These are phyloP conservation scores for Oryzias melastigma DNA, from an alignment of 2,113 vertebrate genomes.

Conservation along the genomic window DNA sequence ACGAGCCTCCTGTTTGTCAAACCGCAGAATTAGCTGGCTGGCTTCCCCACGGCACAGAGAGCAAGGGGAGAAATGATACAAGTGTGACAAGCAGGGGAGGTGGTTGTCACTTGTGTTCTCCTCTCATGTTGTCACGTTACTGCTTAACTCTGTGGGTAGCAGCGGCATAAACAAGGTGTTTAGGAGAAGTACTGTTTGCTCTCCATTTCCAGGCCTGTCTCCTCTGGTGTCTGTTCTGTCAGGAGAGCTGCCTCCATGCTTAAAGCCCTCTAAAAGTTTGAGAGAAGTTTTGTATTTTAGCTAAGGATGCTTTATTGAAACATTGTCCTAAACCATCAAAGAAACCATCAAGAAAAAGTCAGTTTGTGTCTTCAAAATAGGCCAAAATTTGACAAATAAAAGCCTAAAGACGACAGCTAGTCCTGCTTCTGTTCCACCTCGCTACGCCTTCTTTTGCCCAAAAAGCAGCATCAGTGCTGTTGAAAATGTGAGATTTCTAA, in stretches of 20 bases:
- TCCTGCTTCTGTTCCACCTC: constrained; percentile 2
- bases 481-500: constrained; percentile 32
- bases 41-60: constrained; percentile 45
- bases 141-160: constrained; percentile 62
- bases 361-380: no score
- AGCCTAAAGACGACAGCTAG: no score
- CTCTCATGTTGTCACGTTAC: constrained; percentile 69
- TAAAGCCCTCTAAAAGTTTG: no score
- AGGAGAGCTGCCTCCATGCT: constrained; percentile 26
- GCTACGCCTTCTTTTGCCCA: constrained; percentile 1
- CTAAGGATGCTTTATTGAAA: no score
- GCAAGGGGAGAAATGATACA: constrained; percentile 37
- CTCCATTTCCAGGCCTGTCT: constrained; percentile 62
- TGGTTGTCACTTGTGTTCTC: constrained; percentile 68
- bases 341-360: no score
- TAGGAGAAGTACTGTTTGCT: constrained; percentile 66
- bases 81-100: constrained; percentile 62
- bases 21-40: constrained; percentile 44
- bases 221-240: constrained; percentile 54
- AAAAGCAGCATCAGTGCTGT: constrained; percentile 25
- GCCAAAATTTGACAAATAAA: no score
- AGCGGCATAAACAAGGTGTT: constrained; percentile 70
- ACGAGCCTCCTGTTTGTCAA: constrained; percentile 41
- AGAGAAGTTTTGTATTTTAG: no score
- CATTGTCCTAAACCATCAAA: no score